phyloP scores from a whole-genome alignment of 1,140 invertebrate genomes.

The Bradynema listronoti region DNA sequence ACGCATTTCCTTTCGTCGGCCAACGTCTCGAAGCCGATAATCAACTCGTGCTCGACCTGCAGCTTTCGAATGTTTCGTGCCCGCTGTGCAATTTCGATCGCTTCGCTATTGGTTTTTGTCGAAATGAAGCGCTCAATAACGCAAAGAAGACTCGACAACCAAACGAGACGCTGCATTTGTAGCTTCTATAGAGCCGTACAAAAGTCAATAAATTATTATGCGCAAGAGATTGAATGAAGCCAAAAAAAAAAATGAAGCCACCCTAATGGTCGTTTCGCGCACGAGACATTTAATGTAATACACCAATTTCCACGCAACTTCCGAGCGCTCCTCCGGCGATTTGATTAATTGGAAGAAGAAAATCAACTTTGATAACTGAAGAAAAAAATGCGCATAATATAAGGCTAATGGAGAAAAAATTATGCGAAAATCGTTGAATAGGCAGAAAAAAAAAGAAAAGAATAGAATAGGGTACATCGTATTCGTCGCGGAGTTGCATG shows the following conservation, averaged over 20 bases:
- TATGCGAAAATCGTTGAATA: too few relatives aligned
- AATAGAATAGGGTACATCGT: slow-evolving; percentile 3
- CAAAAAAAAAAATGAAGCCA: too few relatives aligned
- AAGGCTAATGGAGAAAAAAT: too few relatives aligned
- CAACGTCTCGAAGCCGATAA: slow-evolving; percentile 16
- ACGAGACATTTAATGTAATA: slow-evolving; percentile 13
- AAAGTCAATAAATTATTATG: not conserved
- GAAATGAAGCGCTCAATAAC: slow-evolving; percentile 18
- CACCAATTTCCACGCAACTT: slow-evolving; percentile 19
- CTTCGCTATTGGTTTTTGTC: not conserved
- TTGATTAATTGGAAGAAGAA: slow-evolving; percentile 24
- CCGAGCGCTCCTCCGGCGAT: slow-evolving; percentile 9
- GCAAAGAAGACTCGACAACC: slow-evolving; percentile 20
- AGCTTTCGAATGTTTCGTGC: slow-evolving; percentile 14
- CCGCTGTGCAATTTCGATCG: not conserved
- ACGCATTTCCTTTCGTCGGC: slow-evolving; percentile 1
- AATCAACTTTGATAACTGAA: too few relatives aligned
- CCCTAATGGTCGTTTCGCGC: slow-evolving; percentile 17
- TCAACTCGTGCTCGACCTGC: slow-evolving; percentile 15
- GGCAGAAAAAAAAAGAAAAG: too few relatives aligned
- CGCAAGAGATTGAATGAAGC: not conserved
- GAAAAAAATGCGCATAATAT: too few relatives aligned
- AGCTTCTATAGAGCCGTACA: slow-evolving; percentile 11
- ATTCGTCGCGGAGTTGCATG: slow-evolving; percentile 12
- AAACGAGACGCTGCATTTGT: slow-evolving; percentile 11